These are phyloP conservation scores for Digitonthophagus gazella DNA, from an alignment of 2,888 invertebrate species.

Conservation along the genomic window DNA sequence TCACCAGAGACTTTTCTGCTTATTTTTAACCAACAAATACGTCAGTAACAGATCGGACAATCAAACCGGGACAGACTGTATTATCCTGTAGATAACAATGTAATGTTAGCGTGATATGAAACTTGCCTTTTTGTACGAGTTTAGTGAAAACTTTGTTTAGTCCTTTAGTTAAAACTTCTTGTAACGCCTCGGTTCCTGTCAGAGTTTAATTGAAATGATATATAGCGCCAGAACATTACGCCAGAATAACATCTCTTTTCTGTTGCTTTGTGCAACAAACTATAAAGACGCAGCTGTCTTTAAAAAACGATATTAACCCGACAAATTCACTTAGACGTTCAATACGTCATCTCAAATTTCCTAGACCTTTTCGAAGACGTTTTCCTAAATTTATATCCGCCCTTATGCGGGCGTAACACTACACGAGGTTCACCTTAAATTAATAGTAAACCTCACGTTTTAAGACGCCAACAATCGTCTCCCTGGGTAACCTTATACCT, in stretches of 20 bases:
- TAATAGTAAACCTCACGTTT: constrained; percentile 25
- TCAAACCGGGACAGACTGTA: too few species aligned
- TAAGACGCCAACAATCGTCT: constrained; percentile 29
- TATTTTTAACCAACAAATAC: too few species aligned
- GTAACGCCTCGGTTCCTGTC: constrained; percentile 37
- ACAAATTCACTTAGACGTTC: background rate
- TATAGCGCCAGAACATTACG: constrained; percentile 34
- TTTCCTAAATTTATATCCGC: background rate
- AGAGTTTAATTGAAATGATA: constrained; percentile 39
- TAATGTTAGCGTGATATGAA: constrained; percentile 19
- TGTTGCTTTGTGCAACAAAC: background rate
- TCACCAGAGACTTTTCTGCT: too few species aligned
- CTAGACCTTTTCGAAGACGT: background rate
- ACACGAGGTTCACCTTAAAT: constrained; percentile 3
- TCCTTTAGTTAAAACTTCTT: constrained; percentile 24
- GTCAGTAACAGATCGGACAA: too few species aligned
- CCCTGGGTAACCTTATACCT: constrained; percentile 16
- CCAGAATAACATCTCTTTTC: background rate
- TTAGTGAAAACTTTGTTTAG: background rate
- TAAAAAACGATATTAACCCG: background rate
- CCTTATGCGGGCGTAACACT: constrained; percentile 1
- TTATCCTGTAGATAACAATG: too few species aligned
- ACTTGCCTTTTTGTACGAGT: constrained; percentile 21
- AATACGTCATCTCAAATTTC: background rate
- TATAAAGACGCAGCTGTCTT: background rate